These are phyloP conservation scores for Phymanthus crucifer DNA, from an alignment of 92 coral and sea anemone genomes.

Conservation along the genomic window DNA sequence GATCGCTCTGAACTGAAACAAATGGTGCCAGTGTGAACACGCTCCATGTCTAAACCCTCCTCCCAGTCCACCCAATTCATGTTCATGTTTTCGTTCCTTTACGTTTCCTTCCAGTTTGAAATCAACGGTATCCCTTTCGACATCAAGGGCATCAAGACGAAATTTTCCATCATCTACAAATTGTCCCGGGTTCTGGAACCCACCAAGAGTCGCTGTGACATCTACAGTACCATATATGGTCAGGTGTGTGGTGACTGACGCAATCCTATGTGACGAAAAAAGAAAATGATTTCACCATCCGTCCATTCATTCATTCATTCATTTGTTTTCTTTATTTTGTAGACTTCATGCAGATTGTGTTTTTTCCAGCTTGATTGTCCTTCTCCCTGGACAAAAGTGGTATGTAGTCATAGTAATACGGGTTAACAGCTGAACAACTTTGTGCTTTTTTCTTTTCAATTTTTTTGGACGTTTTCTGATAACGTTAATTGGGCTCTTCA, in stretches of 20 bases:
- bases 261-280: too few relatives aligned
- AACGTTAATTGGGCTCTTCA: too few relatives aligned
- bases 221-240: neutral
- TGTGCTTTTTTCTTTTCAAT: neutral
- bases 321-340: constrained; percentile 1
- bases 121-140: constrained; percentile 57
- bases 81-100: neutral
- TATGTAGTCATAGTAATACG: constrained; percentile 12
- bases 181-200: constrained; percentile 51
- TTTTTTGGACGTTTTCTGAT: too few relatives aligned
- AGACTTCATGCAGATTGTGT: constrained; percentile 13
- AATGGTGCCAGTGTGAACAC: too few relatives aligned
- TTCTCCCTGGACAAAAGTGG: constrained; percentile 41
- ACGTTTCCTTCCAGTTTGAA: constrained; percentile 37
- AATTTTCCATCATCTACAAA: constrained; percentile 51
- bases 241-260: neutral
- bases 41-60: too few relatives aligned
- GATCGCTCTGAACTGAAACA: too few relatives aligned
- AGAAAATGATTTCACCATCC: too few relatives aligned
- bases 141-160: constrained; percentile 30
- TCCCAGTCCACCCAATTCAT: too few relatives aligned
- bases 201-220: constrained; percentile 55
- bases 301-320: neutral
- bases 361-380: constrained; percentile 17
- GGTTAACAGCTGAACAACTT: neutral